phyloP scores from a whole-genome alignment of 2,888 invertebrate genomes.

The Lathronympha strigana region DNA sequence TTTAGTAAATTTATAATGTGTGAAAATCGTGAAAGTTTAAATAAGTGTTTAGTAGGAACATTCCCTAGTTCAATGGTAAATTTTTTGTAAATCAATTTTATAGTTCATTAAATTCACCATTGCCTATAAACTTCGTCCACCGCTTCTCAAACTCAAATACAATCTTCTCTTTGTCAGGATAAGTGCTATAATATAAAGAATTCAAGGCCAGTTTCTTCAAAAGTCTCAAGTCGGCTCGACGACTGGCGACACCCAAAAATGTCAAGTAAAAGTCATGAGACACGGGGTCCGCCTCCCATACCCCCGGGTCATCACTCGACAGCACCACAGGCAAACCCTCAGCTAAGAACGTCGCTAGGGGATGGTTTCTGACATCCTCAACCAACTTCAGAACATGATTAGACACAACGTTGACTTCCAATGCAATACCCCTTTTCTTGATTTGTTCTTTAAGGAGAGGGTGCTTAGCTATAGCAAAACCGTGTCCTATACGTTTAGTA shows the following conservation, averaged over 20 bases:
- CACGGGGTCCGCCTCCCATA: constrained; percentile 89
- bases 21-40: too few relatives aligned
- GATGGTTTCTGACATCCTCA: constrained; percentile 90
- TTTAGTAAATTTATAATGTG: too few relatives aligned
- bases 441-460: constrained; percentile 86
- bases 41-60: too few relatives aligned
- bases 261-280: constrained; percentile 92
- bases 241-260: constrained; percentile 89
- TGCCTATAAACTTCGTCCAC: constrained; percentile 70
- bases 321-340: constrained; percentile 89
- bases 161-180: constrained; percentile 71
- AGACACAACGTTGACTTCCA: constrained; percentile 92
- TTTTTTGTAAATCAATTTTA: neutral
- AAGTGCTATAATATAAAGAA: constrained; percentile 88
- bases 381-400: constrained; percentile 89
- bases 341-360: constrained; percentile 86
- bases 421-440: constrained; percentile 86
- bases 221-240: constrained; percentile 87
- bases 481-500: constrained; percentile 90
- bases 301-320: constrained; percentile 91
- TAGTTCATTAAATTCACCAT: constrained; percentile 47
- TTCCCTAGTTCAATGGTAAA: neutral
- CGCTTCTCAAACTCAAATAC: constrained; percentile 70
- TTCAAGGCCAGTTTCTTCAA: constrained; percentile 90
- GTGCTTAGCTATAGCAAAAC: constrained; percentile 89